phyloP scores from a whole-genome alignment of 2,797 vertebrate genomes.

The Phoxinus dragarum region DNA sequence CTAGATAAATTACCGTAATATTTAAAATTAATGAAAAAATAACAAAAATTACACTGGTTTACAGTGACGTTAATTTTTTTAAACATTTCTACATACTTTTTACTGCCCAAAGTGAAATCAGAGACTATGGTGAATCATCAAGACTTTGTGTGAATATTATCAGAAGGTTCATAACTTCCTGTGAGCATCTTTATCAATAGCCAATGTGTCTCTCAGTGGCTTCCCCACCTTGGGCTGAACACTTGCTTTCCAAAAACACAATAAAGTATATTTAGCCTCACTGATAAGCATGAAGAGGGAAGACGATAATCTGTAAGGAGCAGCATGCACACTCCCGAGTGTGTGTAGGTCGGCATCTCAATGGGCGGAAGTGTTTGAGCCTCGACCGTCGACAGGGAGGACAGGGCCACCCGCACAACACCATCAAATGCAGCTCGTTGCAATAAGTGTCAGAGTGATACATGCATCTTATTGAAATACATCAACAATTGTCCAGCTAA shows the following conservation, averaged over 20 bases:
- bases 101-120: neutral
- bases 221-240: slow-evolving; percentile 70
- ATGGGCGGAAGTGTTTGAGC: slow-evolving; percentile 75
- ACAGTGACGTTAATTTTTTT: neutral
- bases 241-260: slow-evolving; percentile 66
- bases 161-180: slow-evolving; percentile 56
- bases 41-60: neutral
- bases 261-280: slow-evolving; percentile 68
- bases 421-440: slow-evolving; percentile 57
- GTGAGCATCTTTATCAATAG: slow-evolving; percentile 64
- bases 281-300: slow-evolving; percentile 77
- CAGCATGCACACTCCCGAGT: slow-evolving; percentile 60
- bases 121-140: neutral
- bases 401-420: slow-evolving; percentile 66
- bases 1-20: neutral
- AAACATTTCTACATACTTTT: neutral
- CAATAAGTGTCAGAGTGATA: slow-evolving; percentile 19
- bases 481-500: neutral
- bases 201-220: slow-evolving; percentile 65
- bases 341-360: slow-evolving; percentile 73
- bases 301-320: slow-evolving; percentile 76
- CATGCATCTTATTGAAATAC: neutral
- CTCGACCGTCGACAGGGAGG: slow-evolving; percentile 63
- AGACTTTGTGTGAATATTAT: slow-evolving; percentile 38
- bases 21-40: neutral